phyloP scores from a whole-genome alignment of 2,113 vertebrate genomes.

The Condylura cristata region DNA sequence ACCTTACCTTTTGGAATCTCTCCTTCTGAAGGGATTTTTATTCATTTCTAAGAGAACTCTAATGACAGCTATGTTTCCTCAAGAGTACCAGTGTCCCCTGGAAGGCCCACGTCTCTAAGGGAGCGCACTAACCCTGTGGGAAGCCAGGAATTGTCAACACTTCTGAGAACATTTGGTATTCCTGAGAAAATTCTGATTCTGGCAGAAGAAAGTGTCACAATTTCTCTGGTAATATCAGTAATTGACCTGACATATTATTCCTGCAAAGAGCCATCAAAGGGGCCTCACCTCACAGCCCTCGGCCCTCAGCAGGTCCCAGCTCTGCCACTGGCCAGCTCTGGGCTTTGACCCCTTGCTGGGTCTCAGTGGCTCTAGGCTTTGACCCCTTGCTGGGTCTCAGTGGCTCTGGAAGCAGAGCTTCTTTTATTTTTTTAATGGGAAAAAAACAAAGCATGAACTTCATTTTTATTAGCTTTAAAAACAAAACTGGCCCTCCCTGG shows the following conservation, averaged over 20 bases:
- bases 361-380: background rate
- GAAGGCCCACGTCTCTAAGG: background rate
- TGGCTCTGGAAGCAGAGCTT: too few relatives aligned
- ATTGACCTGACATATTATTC: background rate
- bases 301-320: background rate
- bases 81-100: background rate
- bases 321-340: background rate
- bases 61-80: background rate
- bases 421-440: too few relatives aligned
- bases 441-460: too few relatives aligned
- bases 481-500: too few relatives aligned
- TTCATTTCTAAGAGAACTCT: background rate
- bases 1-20: background rate
- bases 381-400: background rate
- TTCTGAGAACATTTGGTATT: background rate
- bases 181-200: background rate
- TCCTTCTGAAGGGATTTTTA: background rate
- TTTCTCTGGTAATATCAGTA: background rate
- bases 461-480: too few relatives aligned
- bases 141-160: background rate
- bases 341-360: background rate
- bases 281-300: fast-evolving
- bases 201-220: background rate
- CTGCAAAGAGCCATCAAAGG: too few relatives aligned
- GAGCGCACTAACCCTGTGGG: background rate